Conservation (phyloP, 2,888 invertebrate species). For the Linnaemya vulpina region DNA sequence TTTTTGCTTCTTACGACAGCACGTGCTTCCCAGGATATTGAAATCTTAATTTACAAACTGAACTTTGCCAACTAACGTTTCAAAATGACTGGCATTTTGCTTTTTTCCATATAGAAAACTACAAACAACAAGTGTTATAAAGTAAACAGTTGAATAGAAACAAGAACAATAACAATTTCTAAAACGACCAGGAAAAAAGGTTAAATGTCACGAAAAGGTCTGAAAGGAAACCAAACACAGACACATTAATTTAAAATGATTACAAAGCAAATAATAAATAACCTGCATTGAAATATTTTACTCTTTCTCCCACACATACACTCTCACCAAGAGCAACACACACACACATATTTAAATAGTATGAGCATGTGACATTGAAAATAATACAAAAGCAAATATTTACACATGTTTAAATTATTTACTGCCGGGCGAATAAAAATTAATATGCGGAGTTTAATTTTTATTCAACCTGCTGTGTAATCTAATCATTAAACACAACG, state of each 20-base stretch:
- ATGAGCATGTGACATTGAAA: slow-evolving; percentile 13
- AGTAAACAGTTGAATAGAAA: slow-evolving; percentile 3
- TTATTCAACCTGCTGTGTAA: neutral
- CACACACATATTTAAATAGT: too few relatives aligned
- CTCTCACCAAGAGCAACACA: neutral
- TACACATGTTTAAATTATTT: slow-evolving; percentile 13
- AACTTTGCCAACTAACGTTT: neutral
- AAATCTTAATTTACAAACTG: neutral
- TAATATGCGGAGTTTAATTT: neutral
- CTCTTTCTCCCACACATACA: neutral
- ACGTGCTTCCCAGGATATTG: neutral
- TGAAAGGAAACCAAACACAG: slow-evolving; percentile 26
- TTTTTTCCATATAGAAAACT: neutral
- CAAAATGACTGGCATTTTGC: neutral
- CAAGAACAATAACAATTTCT: neutral
- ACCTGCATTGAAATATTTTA: neutral
- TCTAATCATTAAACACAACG: neutral
- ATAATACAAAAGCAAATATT: slow-evolving; percentile 23
- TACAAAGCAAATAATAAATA: slow-evolving; percentile 12
- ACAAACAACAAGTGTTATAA: slow-evolving; percentile 20
- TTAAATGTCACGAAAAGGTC: slow-evolving; percentile 39
- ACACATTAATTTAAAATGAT: slow-evolving; percentile 33
- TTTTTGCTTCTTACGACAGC: neutral
- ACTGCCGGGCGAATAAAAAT: slow-evolving; percentile 28
- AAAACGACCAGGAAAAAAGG: slow-evolving; percentile 14